Evolutionary conservation across 1,140 invertebrate genomes (phyloP), one percentile per base, ranked within the genome.

Genomic region (Anagrus nilaparvatae): DNA sequence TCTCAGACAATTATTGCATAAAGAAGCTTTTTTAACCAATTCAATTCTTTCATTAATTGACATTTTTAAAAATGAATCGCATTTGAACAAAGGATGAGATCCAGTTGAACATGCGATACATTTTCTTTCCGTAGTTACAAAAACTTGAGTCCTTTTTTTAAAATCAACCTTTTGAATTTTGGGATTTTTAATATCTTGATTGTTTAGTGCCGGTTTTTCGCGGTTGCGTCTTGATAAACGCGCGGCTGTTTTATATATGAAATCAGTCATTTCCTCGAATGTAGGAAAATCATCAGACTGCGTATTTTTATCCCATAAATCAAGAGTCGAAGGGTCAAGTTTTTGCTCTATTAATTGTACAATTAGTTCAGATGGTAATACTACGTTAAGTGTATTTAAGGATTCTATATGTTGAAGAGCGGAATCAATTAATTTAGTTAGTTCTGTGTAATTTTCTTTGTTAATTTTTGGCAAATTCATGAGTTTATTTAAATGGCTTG

Each of bases 401-500:
- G 33, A 35, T 35, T 19, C 10, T 8, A 35, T 8, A 35, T 35
- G 33, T 23, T 35, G 33, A 16, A 16, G 33, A 5, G 30, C 20
- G 13, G 30, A 17, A 33, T 40, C 39, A 9, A 28, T 28, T 12
- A 40, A 19, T 3, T 17, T 21, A 9, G 31, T 33, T 12, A 40
- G 21, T 2, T 28, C 39, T 23, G 19, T 12, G 20, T 31, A 31
- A 32, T 13, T 30, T 32, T 40, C 39, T 21, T 41, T 43, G 8
- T 19, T 17, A 3, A 41, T n/a, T 17, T 9, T 28, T 12, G 28
- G 30, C 8, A 43, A 24, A 31, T 45, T 40, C 5, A 50, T 35
- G 9, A 50, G 17, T 5, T 42, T 10, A 19, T 34, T 9, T 34
- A 44, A 36, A 32, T 50, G 40, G 18, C 46, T 34, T 10, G 24